Percentiles rank a stretch among this genome's conserved stretches.
These are phyloP conservation scores for Palythoa caribaeorum DNA, from an alignment of 92 coral and sea anemone species.

Conservation along the genomic window DNA sequence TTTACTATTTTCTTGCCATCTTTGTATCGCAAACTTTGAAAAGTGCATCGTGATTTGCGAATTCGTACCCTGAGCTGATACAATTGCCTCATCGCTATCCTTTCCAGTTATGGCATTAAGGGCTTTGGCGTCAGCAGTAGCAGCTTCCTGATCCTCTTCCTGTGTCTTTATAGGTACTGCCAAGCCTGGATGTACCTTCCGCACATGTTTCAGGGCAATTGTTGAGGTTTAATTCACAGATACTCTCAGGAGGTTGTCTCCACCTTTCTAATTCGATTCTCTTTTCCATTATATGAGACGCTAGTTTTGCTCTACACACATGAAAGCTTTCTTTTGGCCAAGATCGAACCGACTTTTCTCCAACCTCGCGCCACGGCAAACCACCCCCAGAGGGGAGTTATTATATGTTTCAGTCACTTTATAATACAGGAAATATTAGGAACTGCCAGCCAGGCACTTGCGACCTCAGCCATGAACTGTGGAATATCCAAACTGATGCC, in stretches of 20 bases:
- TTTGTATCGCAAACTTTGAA: too few species aligned
- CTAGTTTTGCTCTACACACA: constrained; percentile 56
- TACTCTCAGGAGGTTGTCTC: constrained; percentile 80
- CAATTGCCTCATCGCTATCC: constrained; percentile 12
- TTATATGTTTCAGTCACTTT: too few species aligned
- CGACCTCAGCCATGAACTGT: too few species aligned
- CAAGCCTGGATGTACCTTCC: constrained; percentile 89
- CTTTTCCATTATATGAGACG: constrained; percentile 86
- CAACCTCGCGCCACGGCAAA: constrained; percentile 60
- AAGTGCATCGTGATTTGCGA: too few species aligned
- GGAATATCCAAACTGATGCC: too few species aligned
- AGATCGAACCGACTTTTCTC: constrained; percentile 77
- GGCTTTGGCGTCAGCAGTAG: constrained; percentile 36
- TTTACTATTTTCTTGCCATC: too few species aligned
- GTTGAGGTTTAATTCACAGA: too few species aligned
- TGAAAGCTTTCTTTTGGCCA: constrained; percentile 55
- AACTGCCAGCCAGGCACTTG: too few species aligned
- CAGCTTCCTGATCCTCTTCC: constrained; percentile 34
- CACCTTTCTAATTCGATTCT: constrained; percentile 97
- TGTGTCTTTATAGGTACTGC: constrained; percentile 73
- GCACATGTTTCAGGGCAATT: constrained; percentile 74
- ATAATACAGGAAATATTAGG: too few species aligned
- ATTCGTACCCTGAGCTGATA: not conserved
- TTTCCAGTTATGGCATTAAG: not conserved
- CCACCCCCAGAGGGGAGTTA: constrained; percentile 95